Base-by-base conservation (phyloP, 2,888 invertebrate genomes). In the Elegia similella region DNA sequence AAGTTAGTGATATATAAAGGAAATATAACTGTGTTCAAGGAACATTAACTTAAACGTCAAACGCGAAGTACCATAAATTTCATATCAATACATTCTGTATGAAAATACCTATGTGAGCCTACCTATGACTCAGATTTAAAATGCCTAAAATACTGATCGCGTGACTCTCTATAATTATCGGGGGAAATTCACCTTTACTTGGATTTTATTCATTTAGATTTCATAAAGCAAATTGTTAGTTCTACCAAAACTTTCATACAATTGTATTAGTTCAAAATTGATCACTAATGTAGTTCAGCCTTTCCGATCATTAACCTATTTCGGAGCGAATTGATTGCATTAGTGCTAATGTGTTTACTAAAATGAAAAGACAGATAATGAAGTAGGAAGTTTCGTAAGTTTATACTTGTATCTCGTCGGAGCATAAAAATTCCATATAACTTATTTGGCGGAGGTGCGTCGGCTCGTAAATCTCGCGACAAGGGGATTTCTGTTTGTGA, bases 401-500 rank as follows among this genome's bases (percentile, higher is more conserved):
- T 63, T 60, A 58, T 58, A 59, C 62, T 60, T 59, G 72, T 84
- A 76, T 79, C 75, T 75, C 75, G 69, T 73, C 75, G 72, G 73
- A 77, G 82, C 80, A 84, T 84, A 85, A 82, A 85, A 88, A 90
- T 88, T 89, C 83, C 89, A 89, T 88, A 87, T 81, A 84, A 86
- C 78, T 85, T 85, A 82, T 85, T 86, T 84, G 77, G 78, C 70
- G 82, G 82, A 85, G 86, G 87, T 88, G 86, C 85, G 87, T 85
- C 82, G 75, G 76, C 84, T 88, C 88, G 88, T 90, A 90, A 90
- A 90, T 90, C 88, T 89, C 79, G 80, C 86, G 86, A 88, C 88
- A 84, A 89, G 88, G 81, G 88, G 88, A 89, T 88, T 87, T 88
- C 85, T 90, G 88, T 89, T 89, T 85, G 87, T 85, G 86, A 91